Percentiles rank a stretch among this genome's conserved stretches.
Conservation (phyloP, 2,888 invertebrate genomes). For the Caradrina kadenii region DNA sequence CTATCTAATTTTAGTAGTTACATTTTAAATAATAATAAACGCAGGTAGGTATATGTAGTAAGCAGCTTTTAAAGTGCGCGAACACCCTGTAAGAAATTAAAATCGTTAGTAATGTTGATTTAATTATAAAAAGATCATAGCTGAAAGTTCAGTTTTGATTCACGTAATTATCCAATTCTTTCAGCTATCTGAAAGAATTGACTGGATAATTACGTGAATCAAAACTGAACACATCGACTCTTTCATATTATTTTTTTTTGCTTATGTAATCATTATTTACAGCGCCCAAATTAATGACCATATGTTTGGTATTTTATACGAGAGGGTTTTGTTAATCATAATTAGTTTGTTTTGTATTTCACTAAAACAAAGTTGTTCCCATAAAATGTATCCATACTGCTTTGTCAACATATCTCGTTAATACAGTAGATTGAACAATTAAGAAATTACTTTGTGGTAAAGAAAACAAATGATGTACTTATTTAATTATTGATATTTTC, state of each 20-base stretch:
- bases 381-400: background rate
- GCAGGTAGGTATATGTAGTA: conserved; percentile 58
- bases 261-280: conserved; percentile 30
- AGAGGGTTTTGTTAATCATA: background rate
- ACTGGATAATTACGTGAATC: conserved; percentile 12
- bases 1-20: conserved; percentile 57
- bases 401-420: no score
- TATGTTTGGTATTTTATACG: conserved; percentile 7
- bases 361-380: background rate
- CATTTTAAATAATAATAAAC: conserved; percentile 57
- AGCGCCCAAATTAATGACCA: conserved; percentile 22
- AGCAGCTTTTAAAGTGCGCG: conserved; percentile 78
- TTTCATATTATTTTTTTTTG: conserved; percentile 39
- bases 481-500: no score
- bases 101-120: conserved; percentile 22
- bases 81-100: conserved; percentile 79
- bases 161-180: no score
- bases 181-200: no score
- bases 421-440: background rate
- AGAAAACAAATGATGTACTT: background rate
- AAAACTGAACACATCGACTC: conserved; percentile 14
- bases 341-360: conserved; percentile 5
- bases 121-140: background rate
- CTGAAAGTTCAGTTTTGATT: no score
- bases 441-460: background rate